Evolutionary conservation across 1,140 invertebrate species (phyloP).

Genomic region (Hylaeus volcanicus): DNA sequence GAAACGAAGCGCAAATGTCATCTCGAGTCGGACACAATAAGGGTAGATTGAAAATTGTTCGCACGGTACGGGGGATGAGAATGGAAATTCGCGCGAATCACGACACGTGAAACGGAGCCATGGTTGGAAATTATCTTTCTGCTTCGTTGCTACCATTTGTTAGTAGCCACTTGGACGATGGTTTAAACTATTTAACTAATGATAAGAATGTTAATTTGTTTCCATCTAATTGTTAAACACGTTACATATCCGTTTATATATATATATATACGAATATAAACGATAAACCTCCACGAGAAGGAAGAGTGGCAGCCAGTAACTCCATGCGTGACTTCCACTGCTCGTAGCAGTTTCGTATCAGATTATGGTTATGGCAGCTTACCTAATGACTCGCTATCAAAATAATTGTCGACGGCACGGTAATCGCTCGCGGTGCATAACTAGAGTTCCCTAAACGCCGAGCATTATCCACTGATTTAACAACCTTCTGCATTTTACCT

Average conservation of each 20-base stretch:
- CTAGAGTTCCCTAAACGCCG: not conserved
- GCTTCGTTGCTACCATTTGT: no score
- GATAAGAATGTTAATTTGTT: conserved; percentile 16
- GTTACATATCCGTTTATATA: not conserved
- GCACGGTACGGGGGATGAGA: not conserved
- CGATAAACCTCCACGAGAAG: not conserved
- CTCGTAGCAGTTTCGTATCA: conserved; percentile 14
- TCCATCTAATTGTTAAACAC: not conserved
- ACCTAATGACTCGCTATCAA: conserved; percentile 44
- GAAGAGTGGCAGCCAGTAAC: not conserved
- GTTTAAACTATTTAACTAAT: no score
- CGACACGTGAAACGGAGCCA: no score
- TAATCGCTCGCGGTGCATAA: conserved; percentile 25
- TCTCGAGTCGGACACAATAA: not conserved
- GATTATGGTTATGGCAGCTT: conserved; percentile 42
- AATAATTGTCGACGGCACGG: conserved; percentile 42
- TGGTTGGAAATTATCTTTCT: conserved; percentile 4
- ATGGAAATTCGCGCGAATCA: not conserved
- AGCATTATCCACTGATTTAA: conserved; percentile 11
- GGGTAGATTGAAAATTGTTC: conserved; percentile 26
- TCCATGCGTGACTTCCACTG: conserved; percentile 32
- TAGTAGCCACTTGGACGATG: no score
- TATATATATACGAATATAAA: not conserved
- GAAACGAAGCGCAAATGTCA: conserved; percentile 31
- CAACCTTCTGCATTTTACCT: not conserved